phyloP scores from a whole-genome alignment of 2,113 vertebrate species.

The Varanus salvator region DNA sequence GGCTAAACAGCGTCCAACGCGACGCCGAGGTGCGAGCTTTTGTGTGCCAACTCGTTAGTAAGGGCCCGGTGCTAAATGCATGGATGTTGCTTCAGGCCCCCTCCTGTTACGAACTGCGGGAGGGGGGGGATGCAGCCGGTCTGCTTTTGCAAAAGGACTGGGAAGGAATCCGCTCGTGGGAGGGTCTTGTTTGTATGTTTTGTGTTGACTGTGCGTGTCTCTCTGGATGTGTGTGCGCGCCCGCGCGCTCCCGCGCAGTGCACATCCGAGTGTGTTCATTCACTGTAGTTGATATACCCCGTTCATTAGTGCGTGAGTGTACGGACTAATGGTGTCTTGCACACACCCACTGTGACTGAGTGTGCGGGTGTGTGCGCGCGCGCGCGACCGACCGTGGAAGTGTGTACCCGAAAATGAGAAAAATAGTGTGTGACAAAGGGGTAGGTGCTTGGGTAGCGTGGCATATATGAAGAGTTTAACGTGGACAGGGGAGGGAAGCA shows the following conservation, averaged over 20 bases:
- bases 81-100: constrained; percentile 25
- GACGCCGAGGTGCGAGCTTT: background rate
- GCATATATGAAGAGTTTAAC: background rate
- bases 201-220: background rate
- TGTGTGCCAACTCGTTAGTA: background rate
- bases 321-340: no score
- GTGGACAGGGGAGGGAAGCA: no score
- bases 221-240: background rate
- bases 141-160: background rate
- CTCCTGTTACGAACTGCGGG: constrained; percentile 11
- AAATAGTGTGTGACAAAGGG: no score
- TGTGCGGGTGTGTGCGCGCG: background rate
- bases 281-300: no score
- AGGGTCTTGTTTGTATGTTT: background rate
- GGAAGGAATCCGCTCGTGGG: background rate
- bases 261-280: background rate
- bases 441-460: background rate
- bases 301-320: background rate
- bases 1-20: background rate
- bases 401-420: background rate
- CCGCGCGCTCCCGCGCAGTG: background rate
- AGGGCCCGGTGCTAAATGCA: constrained; percentile 3
- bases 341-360: background rate
- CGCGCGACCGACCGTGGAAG: background rate
- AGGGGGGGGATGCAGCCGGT: background rate